A percentile compares a stretch with the other conserved stretches of the same genome.
Evolutionary conservation across 2,888 invertebrate genomes (phyloP).

Genomic region (Belgica antarctica): DNA sequence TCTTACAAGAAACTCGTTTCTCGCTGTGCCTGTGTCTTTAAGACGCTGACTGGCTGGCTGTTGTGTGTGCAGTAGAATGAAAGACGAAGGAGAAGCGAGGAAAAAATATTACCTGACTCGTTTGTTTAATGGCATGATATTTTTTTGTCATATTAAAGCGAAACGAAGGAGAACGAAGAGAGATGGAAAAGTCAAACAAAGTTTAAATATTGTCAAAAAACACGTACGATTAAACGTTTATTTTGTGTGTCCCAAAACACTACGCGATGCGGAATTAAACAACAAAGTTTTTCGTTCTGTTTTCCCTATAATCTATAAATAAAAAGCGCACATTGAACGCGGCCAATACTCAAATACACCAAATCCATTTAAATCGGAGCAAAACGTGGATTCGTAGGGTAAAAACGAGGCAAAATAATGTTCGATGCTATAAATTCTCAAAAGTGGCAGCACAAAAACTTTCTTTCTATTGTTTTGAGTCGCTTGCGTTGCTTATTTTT

Average conservation of each 20-base stretch:
- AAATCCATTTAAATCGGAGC: slow-evolving; percentile 9
- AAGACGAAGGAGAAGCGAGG: background rate
- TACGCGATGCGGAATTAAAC: slow-evolving; percentile 35
- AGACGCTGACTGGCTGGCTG: too few relatives aligned
- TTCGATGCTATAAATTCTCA: slow-evolving; percentile 13
- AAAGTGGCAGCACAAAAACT: slow-evolving; percentile 2
- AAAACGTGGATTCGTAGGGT: background rate
- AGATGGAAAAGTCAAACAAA: slow-evolving; percentile 15
- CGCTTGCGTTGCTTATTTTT: background rate
- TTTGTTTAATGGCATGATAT: slow-evolving; percentile 42
- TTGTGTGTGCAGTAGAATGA: slow-evolving; percentile 32
- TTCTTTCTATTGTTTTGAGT: slow-evolving; percentile 17
- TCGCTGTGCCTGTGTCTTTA: slow-evolving; percentile 12
- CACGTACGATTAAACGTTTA: slow-evolving; percentile 34
- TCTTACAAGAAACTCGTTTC: slow-evolving; percentile 42
- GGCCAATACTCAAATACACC: background rate
- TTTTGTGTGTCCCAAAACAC: slow-evolving; percentile 37
- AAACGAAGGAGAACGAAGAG: slow-evolving; percentile 27
- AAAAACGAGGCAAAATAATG: background rate
- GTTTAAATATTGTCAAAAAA: slow-evolving; percentile 36
- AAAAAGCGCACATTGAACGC: slow-evolving; percentile 23
- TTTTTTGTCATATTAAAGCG: slow-evolving; percentile 41
- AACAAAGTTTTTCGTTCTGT: background rate
- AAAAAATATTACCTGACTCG: slow-evolving; percentile 43
- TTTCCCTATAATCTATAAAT: slow-evolving; percentile 12